A percentile compares a stretch with the other conserved stretches of the same genome.
phyloP scores from a whole-genome alignment of 2,113 vertebrate genomes.

The Hippoglossus stenolepis region DNA sequence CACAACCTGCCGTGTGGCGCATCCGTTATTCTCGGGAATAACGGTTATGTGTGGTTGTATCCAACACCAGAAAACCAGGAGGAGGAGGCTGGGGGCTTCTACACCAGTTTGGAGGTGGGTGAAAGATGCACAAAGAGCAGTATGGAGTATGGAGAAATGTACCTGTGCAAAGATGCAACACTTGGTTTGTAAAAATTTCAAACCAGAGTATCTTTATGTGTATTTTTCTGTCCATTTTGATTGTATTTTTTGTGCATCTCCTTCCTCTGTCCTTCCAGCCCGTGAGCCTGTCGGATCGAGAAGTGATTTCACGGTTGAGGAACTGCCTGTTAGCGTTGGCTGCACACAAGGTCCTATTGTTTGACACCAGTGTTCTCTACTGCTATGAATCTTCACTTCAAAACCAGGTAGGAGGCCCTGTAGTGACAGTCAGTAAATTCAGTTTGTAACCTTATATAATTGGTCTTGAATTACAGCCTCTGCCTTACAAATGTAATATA shows the following conservation, averaged over 20 bases:
- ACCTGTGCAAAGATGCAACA: not conserved
- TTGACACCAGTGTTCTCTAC: conserved; percentile 96
- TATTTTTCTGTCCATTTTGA: not conserved
- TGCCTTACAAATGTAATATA: not conserved
- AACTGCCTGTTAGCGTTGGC: conserved; percentile 92
- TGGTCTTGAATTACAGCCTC: not conserved
- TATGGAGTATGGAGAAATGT: not conserved
- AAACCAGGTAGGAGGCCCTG: conserved; percentile 85
- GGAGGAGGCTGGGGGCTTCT: conserved; percentile 91
- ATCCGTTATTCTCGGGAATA: conserved; percentile 94
- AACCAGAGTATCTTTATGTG: not conserved
- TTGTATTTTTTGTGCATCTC: conserved; percentile 4
- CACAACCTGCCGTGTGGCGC: conserved; percentile 95
- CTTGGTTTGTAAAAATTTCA: not conserved
- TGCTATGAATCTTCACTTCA: conserved; percentile 94
- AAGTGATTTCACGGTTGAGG: conserved; percentile 95
- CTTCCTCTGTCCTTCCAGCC: conserved; percentile 78
- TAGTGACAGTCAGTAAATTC: not conserved
- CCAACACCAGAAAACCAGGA: conserved; percentile 89
- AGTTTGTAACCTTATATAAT: not conserved
- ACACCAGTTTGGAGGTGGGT: conserved; percentile 89
- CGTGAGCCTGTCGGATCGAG: conserved; percentile 88
- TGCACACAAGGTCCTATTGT: conserved; percentile 90
- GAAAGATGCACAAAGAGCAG: not conserved
- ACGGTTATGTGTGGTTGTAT: conserved; percentile 96